Evolutionary conservation across 2,113 vertebrate species (phyloP), one percentile per base, ranked within the genome.

Genomic region (Hippoglossus stenolepis): DNA sequence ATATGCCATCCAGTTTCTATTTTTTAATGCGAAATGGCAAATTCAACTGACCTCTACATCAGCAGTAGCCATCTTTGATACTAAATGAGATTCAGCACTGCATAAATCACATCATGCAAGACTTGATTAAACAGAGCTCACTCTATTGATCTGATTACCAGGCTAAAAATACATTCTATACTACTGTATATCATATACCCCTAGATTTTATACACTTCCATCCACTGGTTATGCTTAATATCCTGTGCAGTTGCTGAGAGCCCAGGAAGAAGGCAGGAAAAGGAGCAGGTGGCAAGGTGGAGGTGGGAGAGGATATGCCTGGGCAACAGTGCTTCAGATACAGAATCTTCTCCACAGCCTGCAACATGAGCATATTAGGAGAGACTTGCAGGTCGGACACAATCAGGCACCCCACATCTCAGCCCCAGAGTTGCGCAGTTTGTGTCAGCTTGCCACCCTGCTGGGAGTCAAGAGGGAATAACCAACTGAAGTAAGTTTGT

Each of bases 261-360:
- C 95, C 20, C 98, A 99, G n/a, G 92, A 96, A 83, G 90, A 98
- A 96, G 80, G 95, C 93, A 0, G 69, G 91, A 94, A 81, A 95
- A 93, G 68, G 96, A 99, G 73, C 96, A 96, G 60, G 23, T 95
- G 9, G 3, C 87, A 96, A 92, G 84, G 84, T 90, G 31, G 97
- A 97, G 85, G 91, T 83, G n/a, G 0, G 98, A 99, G 84, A 95
- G 94, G 91, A 95, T n/a, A n/a, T n/a, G n/a, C n/a, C n/a, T n/a
- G 93, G 73, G 85, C 93, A 75, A 93, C 92, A 0, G 90, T 98
- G 51, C 96, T 99, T 65, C 95, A 98, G 83, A 86, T 97, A 43
- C 97, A 98, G 87, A 95, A 97, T 71, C 91, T 99, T 68, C 94
- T 99, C 3, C 93, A 93, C 87, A 95, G 94, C 70, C 91, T 99